Evolutionary conservation across 2,113 vertebrate genomes (phyloP).

Genomic region (Bucco capensis): DNA sequence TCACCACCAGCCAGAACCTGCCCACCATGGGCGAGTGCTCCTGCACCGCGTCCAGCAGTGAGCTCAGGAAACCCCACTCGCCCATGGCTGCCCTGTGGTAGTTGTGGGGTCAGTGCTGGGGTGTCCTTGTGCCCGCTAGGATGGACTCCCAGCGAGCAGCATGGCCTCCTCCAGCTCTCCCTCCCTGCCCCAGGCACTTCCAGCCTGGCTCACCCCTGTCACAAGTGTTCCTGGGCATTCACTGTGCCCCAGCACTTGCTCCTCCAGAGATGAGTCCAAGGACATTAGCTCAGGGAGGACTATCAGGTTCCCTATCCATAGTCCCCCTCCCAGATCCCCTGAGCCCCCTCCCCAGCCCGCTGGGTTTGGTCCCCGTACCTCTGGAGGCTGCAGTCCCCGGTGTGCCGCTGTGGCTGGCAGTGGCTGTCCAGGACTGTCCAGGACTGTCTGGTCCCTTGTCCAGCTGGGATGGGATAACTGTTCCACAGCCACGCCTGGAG

Average conservation of each 20-base stretch:
- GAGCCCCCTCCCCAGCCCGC: neutral
- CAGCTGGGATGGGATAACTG: neutral
- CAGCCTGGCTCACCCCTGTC: no score
- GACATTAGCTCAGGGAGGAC: neutral
- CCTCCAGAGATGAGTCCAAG: neutral
- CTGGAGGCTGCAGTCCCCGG: neutral
- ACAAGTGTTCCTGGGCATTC: neutral
- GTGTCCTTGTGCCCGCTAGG: rapidly evolving
- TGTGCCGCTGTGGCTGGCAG: neutral
- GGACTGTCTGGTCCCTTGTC: neutral
- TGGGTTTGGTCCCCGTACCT: neutral
- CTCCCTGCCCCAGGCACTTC: no score
- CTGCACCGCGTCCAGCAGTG: slow-evolving; percentile 83
- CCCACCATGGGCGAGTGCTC: slow-evolving; percentile 88
- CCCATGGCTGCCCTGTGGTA: slow-evolving; percentile 74
- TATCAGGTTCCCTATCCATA: neutral
- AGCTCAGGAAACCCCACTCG: slow-evolving; percentile 86
- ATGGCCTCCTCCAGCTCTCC: neutral
- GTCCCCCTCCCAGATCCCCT: rapidly evolving
- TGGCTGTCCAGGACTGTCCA: neutral
- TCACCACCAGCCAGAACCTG: slow-evolving; percentile 88
- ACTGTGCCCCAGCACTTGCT: neutral
- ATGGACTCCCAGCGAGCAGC: neutral
- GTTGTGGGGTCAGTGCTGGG: neutral
- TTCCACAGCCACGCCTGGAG: slow-evolving; percentile 47